Base-by-base conservation (phyloP, 1,140 invertebrate genomes). In the Pseudomyrmex gracilis region DNA sequence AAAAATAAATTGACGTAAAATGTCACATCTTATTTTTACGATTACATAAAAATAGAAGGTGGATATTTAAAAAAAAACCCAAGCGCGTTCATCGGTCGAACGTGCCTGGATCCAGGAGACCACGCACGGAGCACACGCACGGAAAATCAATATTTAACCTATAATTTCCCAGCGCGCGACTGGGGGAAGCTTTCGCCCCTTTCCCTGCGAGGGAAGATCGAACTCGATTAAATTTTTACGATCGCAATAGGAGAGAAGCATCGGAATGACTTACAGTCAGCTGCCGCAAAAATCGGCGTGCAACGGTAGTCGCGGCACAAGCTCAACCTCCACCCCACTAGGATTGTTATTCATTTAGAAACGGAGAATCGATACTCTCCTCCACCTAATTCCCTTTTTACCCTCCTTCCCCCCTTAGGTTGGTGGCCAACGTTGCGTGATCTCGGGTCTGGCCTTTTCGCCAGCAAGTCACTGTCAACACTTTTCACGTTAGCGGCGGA, bases 281-380 rank as follows among this genome's bases (percentile, higher is more conserved):
- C 92, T 93, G 87, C 91, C 90, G 88, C 86, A 87, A 67, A 86
- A 85, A 78, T 92, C 88, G 61, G 76, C 90, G 82, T 87, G 86
- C 60, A 90, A 87, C 34, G 92, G 89, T 4, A 92, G 85, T 84
- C 92, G 91, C 63, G 91, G 86, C 91, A 91, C 87, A 68, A 93
- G 86, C 86, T 93, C 92, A 88, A 93, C 91, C 80, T 93, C 92
- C 88, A 92, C 90, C 53, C 86, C 89, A 74, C 90, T 85, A 66
- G 88, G 83, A 91, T 92, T 92, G 85, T 93, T 93, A 90, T 93
- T 93, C 92, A 93, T 93, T 91, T 90, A 91, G 83, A 76, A 82
- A 77, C 70, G 45, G 58, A 57, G 57, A 80, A 87, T 85, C 84
- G 67, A 89, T 86, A 82, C 55, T 63, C 63, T 68, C 61, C 86